Evolutionary conservation across 2,113 vertebrate genomes (phyloP).

Genomic region (Brachyistius frenatus): DNA sequence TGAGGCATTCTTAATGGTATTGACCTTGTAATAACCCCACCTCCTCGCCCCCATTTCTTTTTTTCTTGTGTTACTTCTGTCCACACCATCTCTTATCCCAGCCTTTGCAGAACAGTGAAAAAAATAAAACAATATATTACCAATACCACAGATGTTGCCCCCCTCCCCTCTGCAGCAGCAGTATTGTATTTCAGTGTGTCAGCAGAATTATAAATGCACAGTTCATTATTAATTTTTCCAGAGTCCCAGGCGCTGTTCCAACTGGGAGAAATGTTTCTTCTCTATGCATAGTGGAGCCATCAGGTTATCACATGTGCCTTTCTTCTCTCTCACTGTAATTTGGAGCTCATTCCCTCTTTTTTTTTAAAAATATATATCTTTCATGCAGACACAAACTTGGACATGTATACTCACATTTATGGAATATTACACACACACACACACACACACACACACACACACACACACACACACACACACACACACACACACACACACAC

Average conservation of each 20-base stretch:
- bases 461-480: too few species aligned
- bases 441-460: not conserved
- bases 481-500: not conserved
- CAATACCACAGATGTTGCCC: conserved; percentile 62
- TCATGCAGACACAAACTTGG: conserved; percentile 26
- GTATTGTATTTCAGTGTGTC: conserved; percentile 62
- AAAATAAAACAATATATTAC: conserved; percentile 35
- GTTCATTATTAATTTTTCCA: conserved; percentile 72
- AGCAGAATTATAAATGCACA: conserved; percentile 73
- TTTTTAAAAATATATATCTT: conserved; percentile 18
- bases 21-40: conserved; percentile 74
- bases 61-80: conserved; percentile 54
- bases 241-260: conserved; percentile 47
- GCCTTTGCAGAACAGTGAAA: conserved; percentile 18
- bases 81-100: conserved; percentile 15
- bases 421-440: not conserved
- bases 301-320: conserved; percentile 47
- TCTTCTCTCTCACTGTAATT: conserved; percentile 53
- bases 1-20: conserved; percentile 76
- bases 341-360: conserved; percentile 27
- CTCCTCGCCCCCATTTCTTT: not conserved
- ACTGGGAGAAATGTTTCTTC: conserved; percentile 47
- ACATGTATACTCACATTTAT: conserved; percentile 21
- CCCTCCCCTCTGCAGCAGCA: conserved; percentile 42
- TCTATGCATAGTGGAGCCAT: conserved; percentile 38